phyloP scores from a whole-genome alignment of 2,888 invertebrate species.

The Tridacna crocea region DNA sequence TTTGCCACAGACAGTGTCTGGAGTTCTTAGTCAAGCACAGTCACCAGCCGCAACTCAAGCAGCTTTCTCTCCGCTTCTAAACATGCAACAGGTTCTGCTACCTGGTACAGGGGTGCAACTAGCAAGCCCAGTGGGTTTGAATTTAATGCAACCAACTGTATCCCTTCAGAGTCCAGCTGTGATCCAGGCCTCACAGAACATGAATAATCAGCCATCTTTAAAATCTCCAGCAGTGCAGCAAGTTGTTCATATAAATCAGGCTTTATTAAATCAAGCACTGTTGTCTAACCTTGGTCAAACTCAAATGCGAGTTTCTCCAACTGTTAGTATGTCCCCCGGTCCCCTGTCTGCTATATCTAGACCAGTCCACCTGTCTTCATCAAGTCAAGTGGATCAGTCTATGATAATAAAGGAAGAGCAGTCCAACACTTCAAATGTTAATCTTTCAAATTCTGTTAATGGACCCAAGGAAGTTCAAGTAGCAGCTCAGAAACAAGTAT shows the following conservation, averaged over 20 bases:
- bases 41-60: conserved; percentile 34
- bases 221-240: conserved; percentile 3
- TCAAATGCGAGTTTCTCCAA: conserved; percentile 7
- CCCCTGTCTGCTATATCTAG: neutral
- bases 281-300: conserved; percentile 3
- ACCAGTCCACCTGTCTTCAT: neutral
- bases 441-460: neutral
- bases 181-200: conserved; percentile 29
- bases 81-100: conserved; percentile 47
- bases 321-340: neutral
- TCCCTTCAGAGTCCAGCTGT: conserved; percentile 37
- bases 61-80: conserved; percentile 49
- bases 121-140: conserved; percentile 52
- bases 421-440: neutral
- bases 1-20: conserved; percentile 24
- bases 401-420: neutral
- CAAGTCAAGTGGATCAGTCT: neutral
- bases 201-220: conserved; percentile 19
- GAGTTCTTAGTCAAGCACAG: conserved; percentile 30
- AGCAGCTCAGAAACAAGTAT: neutral
- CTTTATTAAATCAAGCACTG: conserved; percentile 15
- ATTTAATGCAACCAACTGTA: conserved; percentile 46
- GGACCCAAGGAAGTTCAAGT: neutral
- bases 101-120: conserved; percentile 47
- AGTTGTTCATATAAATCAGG: conserved; percentile 24